Percentiles rank a stretch among this genome's conserved stretches.
Evolutionary conservation across 2,797 vertebrate species (phyloP).

Genomic region (Bovichtus diacanthus): DNA sequence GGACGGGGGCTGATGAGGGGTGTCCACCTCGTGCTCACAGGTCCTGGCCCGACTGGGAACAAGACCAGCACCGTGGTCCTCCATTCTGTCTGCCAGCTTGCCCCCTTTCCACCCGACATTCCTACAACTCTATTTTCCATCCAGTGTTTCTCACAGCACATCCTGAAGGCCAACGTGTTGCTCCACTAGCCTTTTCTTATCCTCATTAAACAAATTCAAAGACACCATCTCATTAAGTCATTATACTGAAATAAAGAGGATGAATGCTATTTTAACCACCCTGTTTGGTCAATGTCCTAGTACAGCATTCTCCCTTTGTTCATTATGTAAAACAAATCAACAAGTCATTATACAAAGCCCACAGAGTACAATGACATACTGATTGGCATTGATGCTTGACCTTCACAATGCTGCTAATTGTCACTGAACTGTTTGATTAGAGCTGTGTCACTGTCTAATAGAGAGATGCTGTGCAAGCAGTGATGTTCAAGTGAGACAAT

Average conservation of each 20-base stretch:
- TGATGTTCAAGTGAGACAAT: conserved; percentile 4
- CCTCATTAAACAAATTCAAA: conserved; percentile 46
- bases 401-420: conserved; percentile 56
- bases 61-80: conserved; percentile 66
- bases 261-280: conserved; percentile 46
- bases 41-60: conserved; percentile 79
- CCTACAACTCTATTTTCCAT: conserved; percentile 61
- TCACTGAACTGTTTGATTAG: conserved; percentile 22
- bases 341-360: conserved; percentile 44
- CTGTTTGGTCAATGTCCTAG: conserved; percentile 30
- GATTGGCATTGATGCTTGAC: conserved; percentile 41
- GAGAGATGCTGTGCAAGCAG: neutral
- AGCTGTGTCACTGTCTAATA: conserved; percentile 49
- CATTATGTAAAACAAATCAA: conserved; percentile 51
- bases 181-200: conserved; percentile 25
- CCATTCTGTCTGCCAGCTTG: conserved; percentile 52
- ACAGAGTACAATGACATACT: conserved; percentile 27
- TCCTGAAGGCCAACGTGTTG: conserved; percentile 49
- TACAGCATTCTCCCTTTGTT: conserved; percentile 41
- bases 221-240: conserved; percentile 38
- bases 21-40: conserved; percentile 75
- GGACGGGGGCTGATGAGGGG: conserved; percentile 77
- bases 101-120: conserved; percentile 34
- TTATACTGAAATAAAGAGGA: conserved; percentile 51
- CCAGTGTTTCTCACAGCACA: conserved; percentile 16